Base-by-base conservation (phyloP, 2,888 invertebrate genomes). In the Philonicus albiceps region DNA sequence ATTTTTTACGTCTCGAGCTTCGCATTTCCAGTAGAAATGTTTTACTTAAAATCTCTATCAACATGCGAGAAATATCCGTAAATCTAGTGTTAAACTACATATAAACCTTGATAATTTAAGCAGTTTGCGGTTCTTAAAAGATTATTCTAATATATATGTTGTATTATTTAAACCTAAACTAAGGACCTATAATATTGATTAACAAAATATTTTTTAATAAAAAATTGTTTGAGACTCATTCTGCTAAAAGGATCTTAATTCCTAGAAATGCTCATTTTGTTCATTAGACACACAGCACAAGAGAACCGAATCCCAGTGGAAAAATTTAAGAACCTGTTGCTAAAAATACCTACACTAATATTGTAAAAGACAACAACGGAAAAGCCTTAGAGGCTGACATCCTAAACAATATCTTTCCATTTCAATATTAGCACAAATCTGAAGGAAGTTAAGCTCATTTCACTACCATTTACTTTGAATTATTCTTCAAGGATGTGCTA, bases 381-480 rank as follows among this genome's bases (percentile, higher is more conserved):
- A 5, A 40, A 13, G 19, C n/a, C n/a, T 76, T 3, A 40, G 43
- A 1, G 40, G 16, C 13, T 13, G 16, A 13, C 40, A 11, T 43
- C 40, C 16, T 43, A 13, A 78, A 49, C 27, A 78, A 49, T 30
- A 49, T 22, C 22, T 76, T 43, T 6, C 16, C 31, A 78, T 78
- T 78, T 30, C 43, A 43, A 30, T 27, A 43, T 27, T 30, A 22
- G 30, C 7, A n/a, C n/a, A 7, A 27, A 8, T 22, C n/a, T 11
- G 3, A 40, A 76, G n/a, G 19, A 22, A 22, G 40, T n/a, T 75
- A 13, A 40, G 22, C 43, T 76, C 78, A 49, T 78, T 78, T 78
- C 22, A 49, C 49, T 78, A 78, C 53, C 49, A 78, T 78, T 78
- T 49, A 78, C 53, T 78, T 78, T 27, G n/a, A 49, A 78, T 43